Percentiles rank a stretch among this genome's conserved stretches.
Conservation (phyloP, 2,797 vertebrate species). For the Epinephelus malabaricus region DNA sequence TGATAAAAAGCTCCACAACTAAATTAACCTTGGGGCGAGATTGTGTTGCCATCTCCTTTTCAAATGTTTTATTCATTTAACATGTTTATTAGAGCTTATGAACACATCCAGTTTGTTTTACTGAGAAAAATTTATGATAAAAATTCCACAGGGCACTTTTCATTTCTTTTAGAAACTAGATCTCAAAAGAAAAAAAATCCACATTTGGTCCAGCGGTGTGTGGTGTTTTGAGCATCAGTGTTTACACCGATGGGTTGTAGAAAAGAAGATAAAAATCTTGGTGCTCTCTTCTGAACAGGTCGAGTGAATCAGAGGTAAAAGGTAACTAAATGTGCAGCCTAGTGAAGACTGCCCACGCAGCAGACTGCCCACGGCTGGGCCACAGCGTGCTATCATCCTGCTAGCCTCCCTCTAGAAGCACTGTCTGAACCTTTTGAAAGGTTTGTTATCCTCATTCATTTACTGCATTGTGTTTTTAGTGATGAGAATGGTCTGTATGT, state of each 20-base stretch:
- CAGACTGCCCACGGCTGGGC: conserved; percentile 52
- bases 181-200: neutral
- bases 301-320: conserved; percentile 22
- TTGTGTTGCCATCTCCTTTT: neutral
- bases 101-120: neutral
- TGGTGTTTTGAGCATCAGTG: neutral
- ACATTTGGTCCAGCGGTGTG: too few species aligned
- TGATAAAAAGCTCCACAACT: too few species aligned
- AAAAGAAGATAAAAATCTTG: neutral
- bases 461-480: conserved; percentile 6
- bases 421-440: conserved; percentile 2
- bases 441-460: conserved; percentile 19
- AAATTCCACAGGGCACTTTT: neutral
- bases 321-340: conserved; percentile 33
- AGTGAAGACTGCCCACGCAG: conserved; percentile 52
- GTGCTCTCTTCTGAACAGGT: conserved; percentile 3
- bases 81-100: neutral
- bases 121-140: neutral
- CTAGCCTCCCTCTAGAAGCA: neutral
- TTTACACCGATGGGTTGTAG: neutral
- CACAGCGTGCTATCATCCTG: conserved; percentile 32
- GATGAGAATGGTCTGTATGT: neutral
- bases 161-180: neutral
- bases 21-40: too few species aligned
- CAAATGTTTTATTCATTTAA: neutral